Base-by-base conservation (phyloP, 2,797 vertebrate species). In the Loris lydekkerianus region DNA sequence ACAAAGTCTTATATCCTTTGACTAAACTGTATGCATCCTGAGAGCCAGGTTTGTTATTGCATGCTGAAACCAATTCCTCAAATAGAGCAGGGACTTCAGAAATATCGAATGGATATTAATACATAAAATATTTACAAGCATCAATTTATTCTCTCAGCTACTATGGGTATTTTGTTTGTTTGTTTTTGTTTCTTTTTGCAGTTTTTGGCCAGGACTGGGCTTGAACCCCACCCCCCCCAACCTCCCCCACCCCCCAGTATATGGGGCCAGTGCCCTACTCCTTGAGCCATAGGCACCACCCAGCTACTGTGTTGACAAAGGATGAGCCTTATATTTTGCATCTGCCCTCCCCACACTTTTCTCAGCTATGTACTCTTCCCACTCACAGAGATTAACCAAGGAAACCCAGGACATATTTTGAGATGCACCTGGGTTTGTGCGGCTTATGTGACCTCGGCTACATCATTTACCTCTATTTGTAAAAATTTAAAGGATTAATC, bases 401-500 rank as follows among this genome's bases (percentile, higher is more conserved):
- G 63, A 94, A 91, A 93, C 27, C 14, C 43, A 86, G 31, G 58
- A 72, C 49, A 76, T 29, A 67, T 72, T 96, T 91, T 84, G 69
- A 96, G 85, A 86, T 9, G 63, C 82, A 53, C 14, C 78, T 34
- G 8, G 20, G 46, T 91, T 89, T 93, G 25, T 34, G 56, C 58
- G 73, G 58, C 14, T 87, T 87, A 20, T 23, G 53, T 93, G 85
- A 88, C 61, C 75, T 87, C 73, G 37, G 10, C 7, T 76, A 46
- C 61, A 67, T 86, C 81, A 73, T 80, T 96, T 82, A 92, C 83
- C 75, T 92, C 70, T 92, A 61, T 77, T 63, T 94, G 86, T 91
- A 91, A 94, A 93, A 90, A 86, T 69, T 69, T 61, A 75, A 95
- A 91, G 43, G 49, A 31, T 95, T 91, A 56, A 84, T 94, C 84